Conservation (phyloP, 2,113 vertebrate genomes). For the Bolborhynchus lineola region DNA sequence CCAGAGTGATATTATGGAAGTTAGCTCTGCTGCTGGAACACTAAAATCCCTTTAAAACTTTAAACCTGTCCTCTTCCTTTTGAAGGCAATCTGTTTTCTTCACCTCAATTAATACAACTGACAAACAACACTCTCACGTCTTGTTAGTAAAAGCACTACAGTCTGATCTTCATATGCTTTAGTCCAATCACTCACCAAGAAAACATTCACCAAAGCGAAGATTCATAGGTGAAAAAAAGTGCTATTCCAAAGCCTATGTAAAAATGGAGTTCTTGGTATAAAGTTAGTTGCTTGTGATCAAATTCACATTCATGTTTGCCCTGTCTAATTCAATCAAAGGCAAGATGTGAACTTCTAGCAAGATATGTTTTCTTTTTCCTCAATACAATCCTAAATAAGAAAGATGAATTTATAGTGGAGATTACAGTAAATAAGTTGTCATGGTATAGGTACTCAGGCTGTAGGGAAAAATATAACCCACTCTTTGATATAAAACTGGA, state of each 20-base stretch:
- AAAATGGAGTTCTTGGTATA: background rate
- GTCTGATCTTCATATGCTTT: background rate
- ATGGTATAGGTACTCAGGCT: background rate
- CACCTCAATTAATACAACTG: background rate
- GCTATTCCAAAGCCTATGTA: background rate
- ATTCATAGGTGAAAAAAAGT: background rate
- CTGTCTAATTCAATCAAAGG: background rate
- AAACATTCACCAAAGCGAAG: background rate
- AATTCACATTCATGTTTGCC: background rate
- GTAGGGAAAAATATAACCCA: background rate
- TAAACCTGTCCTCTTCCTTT: background rate
- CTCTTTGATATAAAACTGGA: background rate
- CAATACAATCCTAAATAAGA: background rate
- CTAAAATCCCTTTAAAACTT: background rate
- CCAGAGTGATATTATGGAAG: background rate
- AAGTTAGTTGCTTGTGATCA: background rate
- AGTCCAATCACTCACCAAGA: background rate
- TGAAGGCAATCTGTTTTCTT: background rate
- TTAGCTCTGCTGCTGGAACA: background rate
- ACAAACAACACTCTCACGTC: background rate
- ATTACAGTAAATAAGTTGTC: background rate
- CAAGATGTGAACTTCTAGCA: background rate
- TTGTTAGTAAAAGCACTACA: background rate
- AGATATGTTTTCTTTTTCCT: background rate
- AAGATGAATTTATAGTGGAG: background rate